These are phyloP conservation scores for Catamblyrhynchus diadema DNA, from an alignment of 2,797 vertebrate genomes.

Conservation along the genomic window DNA sequence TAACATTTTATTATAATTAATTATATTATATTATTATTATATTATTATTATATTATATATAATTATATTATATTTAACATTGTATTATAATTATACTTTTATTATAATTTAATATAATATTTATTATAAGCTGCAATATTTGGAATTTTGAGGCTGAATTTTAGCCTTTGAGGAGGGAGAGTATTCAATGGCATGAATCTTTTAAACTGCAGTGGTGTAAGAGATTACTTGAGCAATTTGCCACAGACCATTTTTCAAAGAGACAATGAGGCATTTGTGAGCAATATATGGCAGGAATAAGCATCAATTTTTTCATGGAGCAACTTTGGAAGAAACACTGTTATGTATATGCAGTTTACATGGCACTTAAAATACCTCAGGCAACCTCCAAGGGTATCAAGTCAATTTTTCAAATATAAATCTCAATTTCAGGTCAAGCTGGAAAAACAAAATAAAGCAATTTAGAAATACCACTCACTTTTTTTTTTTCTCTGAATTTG, in stretches of 20 bases:
- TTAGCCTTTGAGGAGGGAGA: constrained; percentile 75
- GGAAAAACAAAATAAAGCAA: constrained; percentile 17
- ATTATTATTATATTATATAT: neutral
- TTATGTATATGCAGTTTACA: constrained; percentile 15
- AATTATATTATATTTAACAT: constrained; percentile 49
- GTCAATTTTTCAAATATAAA: constrained; percentile 11
- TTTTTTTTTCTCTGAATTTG: neutral
- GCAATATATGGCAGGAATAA: constrained; percentile 42
- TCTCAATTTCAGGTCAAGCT: constrained; percentile 54
- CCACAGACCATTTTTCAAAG: constrained; percentile 69
- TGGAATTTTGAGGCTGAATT: constrained; percentile 73
- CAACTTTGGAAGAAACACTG: constrained; percentile 1
- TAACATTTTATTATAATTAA: neutral
- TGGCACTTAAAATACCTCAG: constrained; percentile 52
- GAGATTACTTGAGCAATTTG: constrained; percentile 71
- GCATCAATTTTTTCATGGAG: constrained; percentile 51
- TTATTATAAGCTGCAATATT: constrained; percentile 70
- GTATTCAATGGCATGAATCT: constrained; percentile 74
- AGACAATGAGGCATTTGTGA: constrained; percentile 62
- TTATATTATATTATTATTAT: constrained; percentile 54
- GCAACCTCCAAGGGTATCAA: neutral
- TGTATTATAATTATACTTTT: constrained; percentile 53
- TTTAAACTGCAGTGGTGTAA: constrained; percentile 71
- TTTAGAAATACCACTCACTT: neutral
- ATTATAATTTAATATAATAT: no score